Conservation (phyloP, 1,140 invertebrate species). For the Hyles euphorbiae region DNA sequence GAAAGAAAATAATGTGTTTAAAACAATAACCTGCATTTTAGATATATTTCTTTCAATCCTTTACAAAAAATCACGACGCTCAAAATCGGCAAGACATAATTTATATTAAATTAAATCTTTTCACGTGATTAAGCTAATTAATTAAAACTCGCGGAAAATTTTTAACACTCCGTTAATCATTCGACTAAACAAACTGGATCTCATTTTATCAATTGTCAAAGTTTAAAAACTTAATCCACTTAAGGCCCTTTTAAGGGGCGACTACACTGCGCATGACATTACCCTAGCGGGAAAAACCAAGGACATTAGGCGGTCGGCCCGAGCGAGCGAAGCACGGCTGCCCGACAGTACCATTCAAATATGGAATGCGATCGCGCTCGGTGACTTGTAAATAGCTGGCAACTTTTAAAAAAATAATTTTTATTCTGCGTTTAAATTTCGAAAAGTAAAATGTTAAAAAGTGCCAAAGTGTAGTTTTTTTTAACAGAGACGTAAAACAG, state of each 20-base stretch:
- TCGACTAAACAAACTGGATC: slow-evolving; percentile 58
- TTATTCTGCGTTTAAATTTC: not conserved
- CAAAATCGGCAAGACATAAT: no score
- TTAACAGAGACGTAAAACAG: not conserved
- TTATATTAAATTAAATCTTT: no score
- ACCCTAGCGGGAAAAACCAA: slow-evolving; percentile 59
- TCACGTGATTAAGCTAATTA: no score
- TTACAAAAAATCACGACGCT: no score
- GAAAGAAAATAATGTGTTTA: no score
- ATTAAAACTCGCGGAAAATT: no score
- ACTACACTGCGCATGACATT: slow-evolving; percentile 62
- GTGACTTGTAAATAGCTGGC: slow-evolving; percentile 21
- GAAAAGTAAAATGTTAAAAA: not conserved
- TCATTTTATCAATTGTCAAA: slow-evolving; percentile 68
- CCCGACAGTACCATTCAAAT: slow-evolving; percentile 30
- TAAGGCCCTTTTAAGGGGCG: slow-evolving; percentile 61
- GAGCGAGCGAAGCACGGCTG: slow-evolving; percentile 30
- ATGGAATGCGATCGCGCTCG: slow-evolving; percentile 44
- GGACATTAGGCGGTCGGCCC: slow-evolving; percentile 49
- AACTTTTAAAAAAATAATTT: slow-evolving; percentile 5
- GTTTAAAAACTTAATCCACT: slow-evolving; percentile 72
- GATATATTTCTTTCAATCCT: no score
- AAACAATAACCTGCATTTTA: no score
- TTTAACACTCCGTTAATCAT: slow-evolving; percentile 51
- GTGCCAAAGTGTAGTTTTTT: not conserved